Conservation (phyloP, 2,797 vertebrate genomes). For the Hybognathus amarus region DNA sequence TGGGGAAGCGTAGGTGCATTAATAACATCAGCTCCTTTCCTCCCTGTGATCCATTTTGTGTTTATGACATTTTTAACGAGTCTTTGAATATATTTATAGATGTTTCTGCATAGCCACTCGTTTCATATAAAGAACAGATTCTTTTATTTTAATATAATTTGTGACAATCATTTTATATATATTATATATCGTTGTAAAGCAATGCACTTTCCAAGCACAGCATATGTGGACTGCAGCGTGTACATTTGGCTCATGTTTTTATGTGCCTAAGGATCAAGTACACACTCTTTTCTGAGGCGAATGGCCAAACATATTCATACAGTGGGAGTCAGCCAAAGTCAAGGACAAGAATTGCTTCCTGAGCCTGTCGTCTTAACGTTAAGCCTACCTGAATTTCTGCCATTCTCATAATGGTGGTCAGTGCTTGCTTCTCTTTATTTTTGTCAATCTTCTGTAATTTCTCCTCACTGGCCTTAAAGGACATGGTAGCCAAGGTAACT, state of each 20-base stretch:
- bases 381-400: conserved; percentile 37
- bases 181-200: conserved; percentile 15
- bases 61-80: conserved; percentile 54
- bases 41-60: neutral
- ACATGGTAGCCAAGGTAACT: conserved; percentile 21
- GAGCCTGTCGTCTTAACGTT: conserved; percentile 33
- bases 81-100: conserved; percentile 47
- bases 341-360: conserved; percentile 47
- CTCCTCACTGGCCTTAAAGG: neutral
- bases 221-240: neutral
- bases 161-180: conserved; percentile 2
- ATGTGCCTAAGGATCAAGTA: conserved; percentile 32
- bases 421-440: conserved; percentile 23
- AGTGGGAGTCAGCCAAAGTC: conserved; percentile 43
- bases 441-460: conserved; percentile 20
- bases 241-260: conserved; percentile 23
- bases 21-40: conserved; percentile 43
- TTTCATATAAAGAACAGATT: conserved; percentile 5
- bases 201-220: neutral
- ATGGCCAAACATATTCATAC: conserved; percentile 34
- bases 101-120: conserved; percentile 4
- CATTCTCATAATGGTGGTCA: neutral
- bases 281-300: conserved; percentile 11
- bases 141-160: conserved; percentile 6
- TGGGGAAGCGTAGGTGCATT: conserved; percentile 2